A percentile compares a stretch with the other conserved stretches of the same genome.
These are phyloP conservation scores for Megamerina dolium DNA, from an alignment of 2,888 invertebrate species.

Conservation along the genomic window DNA sequence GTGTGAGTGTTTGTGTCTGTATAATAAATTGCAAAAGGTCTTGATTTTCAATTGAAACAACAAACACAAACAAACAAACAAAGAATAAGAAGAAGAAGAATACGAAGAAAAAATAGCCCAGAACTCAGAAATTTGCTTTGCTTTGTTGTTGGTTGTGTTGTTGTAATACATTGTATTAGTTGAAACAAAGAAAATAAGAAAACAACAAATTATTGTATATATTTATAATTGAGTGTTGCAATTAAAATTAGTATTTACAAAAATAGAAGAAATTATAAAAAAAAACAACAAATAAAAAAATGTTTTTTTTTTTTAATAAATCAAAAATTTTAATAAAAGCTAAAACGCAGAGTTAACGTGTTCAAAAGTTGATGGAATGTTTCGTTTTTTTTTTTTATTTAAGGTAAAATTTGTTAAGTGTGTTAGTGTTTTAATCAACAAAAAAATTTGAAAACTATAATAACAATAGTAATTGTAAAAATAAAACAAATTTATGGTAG, in stretches of 20 bases:
- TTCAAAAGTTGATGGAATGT: too few species aligned
- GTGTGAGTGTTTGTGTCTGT: too few species aligned
- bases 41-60: too few species aligned
- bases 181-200: conserved; percentile 22
- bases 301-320: conserved; percentile 12
- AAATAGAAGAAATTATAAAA: conserved; percentile 11
- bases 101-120: conserved; percentile 45
- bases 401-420: too few species aligned
- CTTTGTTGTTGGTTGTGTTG: conserved; percentile 17
- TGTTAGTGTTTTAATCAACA: conserved; percentile 11
- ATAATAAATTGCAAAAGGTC: too few species aligned
- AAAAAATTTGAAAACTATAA: conserved; percentile 21
- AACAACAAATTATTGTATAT: conserved; percentile 17
- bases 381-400: too few species aligned
- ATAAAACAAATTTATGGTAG: conserved; percentile 43
- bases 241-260: neutral
- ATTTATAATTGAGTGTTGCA: neutral
- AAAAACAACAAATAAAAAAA: conserved; percentile 24
- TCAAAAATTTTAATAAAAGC: too few species aligned
- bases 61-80: too few species aligned
- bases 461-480: conserved; percentile 11
- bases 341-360: too few species aligned
- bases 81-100: too few species aligned
- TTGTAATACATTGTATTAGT: conserved; percentile 11
- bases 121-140: conserved; percentile 45